Conservation (phyloP, 1,140 invertebrate species). For the Drosophila arawakana region DNA sequence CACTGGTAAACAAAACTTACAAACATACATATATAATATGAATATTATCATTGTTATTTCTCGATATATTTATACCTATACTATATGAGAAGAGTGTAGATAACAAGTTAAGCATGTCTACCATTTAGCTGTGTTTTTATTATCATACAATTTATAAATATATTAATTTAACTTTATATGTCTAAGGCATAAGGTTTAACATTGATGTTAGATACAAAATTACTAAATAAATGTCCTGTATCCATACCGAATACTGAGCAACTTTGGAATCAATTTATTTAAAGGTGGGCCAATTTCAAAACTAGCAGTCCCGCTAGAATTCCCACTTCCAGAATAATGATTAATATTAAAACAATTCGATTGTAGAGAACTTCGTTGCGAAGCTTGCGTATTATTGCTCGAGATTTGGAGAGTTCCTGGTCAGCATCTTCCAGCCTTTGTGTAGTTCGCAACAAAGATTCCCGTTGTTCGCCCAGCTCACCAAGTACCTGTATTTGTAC, state of each 20-base stretch:
- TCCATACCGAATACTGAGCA: conserved; percentile 21
- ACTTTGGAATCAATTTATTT: conserved; percentile 54
- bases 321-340: conserved; percentile 84
- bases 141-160: conserved; percentile 54
- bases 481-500: conserved; percentile 63
- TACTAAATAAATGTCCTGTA: conserved; percentile 63
- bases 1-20: conserved; percentile 20
- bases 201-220: conserved; percentile 43
- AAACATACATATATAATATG: conserved; percentile 33
- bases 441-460: conserved; percentile 85
- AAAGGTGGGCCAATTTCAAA: conserved; percentile 67
- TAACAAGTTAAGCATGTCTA: conserved; percentile 32
- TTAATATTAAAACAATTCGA: conserved; percentile 85
- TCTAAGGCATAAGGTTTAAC: conserved; percentile 64
- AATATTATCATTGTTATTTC: conserved; percentile 48
- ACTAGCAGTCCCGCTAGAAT: conserved; percentile 71
- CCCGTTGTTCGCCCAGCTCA: conserved; percentile 85
- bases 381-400: conserved; percentile 82
- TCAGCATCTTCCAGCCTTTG: conserved; percentile 85
- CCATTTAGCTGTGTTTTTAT: conserved; percentile 76
- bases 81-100: conserved; percentile 41
- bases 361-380: conserved; percentile 85
- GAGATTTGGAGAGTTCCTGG: conserved; percentile 83
- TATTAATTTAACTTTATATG: conserved; percentile 48
- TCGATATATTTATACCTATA: conserved; percentile 26